Base-by-base conservation (phyloP, 1,140 invertebrate genomes). In the Trissolcus basalis region DNA sequence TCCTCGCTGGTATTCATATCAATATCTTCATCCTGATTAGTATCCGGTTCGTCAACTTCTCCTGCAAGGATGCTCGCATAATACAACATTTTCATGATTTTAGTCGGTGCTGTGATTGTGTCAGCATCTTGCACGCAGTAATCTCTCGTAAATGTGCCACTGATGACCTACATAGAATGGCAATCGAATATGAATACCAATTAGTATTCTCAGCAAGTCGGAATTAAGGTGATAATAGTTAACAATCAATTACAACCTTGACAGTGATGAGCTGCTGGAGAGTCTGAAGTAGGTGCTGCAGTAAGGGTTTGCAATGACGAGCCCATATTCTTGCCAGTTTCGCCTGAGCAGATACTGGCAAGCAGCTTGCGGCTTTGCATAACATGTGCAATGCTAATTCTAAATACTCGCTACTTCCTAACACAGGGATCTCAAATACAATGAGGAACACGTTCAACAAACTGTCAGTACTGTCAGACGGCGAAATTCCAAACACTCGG, bases 31-130 rank as follows among this genome's bases (percentile, higher is more conserved):
- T 91, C 90, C 8, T 89, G 80, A 27, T 44, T 59, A 27, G 91
- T 76, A 10, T 91, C 90, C 9, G 91, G 89, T 5, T 91, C 88
- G 81, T 97, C 96, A 80, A 94, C 87, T 43, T 92, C 90, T 27
- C 96, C 96, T 0, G 95, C 95, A 67, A 96, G 81, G 78, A 97
- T 93, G 85, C 93, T 96, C 15, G 96, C 96, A 88, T 96, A 97
- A 84, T 96, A 98, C 0, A 97, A 86, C 85, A 97, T 93, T 91
- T 95, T 95, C 90, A 95, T 94, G 14, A 95, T 89, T 90, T 94
- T 95, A 12, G 94, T 96, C 9, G 95, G 93, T 56, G 92, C 92
- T 12, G 93, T 94, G 45, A 97, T 93, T 63, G 92, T 91, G 19
- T 93, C 92, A 49, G 96, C 94, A 82, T 97, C 95, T 85, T 97